Conservation (phyloP, 1,140 invertebrate genomes). For the Steinernema feltiae region DNA sequence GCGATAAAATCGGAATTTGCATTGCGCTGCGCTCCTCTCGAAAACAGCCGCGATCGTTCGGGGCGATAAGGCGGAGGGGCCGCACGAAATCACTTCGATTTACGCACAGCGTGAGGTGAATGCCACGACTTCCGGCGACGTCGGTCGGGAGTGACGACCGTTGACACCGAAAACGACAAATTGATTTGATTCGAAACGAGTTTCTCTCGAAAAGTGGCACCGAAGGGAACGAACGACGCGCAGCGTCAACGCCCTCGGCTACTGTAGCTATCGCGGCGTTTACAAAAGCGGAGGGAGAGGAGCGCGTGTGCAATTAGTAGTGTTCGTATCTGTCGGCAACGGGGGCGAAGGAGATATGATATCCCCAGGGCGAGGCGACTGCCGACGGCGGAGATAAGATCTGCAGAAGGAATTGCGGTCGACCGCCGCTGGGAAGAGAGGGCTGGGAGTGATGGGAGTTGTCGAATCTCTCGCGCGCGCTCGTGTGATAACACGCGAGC, state of each 20-base stretch:
- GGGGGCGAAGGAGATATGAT: background rate
- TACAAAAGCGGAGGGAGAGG: background rate
- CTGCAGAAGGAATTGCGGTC: constrained; percentile 10
- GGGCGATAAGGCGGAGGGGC: background rate
- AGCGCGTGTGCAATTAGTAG: background rate
- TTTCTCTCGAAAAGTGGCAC: too few relatives aligned
- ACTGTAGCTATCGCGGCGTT: background rate
- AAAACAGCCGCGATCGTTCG: background rate
- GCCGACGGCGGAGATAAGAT: constrained; percentile 11
- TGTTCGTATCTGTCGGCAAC: background rate
- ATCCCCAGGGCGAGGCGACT: constrained; percentile 8
- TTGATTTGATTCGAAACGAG: background rate
- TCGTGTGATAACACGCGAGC: constrained; percentile 6
- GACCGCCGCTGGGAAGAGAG: background rate
- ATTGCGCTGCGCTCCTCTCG: background rate
- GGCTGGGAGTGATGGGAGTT: background rate
- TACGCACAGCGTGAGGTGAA: background rate
- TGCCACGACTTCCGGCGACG: background rate
- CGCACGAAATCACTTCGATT: background rate
- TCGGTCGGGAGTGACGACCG: too few relatives aligned
- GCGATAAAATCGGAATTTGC: constrained; percentile 7
- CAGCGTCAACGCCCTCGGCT: too few relatives aligned
- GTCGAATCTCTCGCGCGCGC: background rate
- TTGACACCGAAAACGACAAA: background rate
- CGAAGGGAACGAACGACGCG: too few relatives aligned